A percentile compares a stretch with the other conserved stretches of the same genome.
Conservation (phyloP, 1,140 invertebrate genomes). For the Brachionus plicatilis region DNA sequence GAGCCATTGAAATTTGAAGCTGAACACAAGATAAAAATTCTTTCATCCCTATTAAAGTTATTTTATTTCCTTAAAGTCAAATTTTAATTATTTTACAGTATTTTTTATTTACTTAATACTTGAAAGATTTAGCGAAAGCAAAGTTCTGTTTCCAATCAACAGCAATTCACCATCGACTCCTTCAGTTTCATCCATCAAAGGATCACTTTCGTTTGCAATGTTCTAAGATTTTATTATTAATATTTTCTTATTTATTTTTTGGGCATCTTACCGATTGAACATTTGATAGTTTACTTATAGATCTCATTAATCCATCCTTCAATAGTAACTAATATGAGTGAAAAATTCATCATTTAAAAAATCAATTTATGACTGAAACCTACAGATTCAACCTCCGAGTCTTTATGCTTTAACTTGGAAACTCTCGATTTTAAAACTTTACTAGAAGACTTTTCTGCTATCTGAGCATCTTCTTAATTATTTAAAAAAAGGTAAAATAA, state of each 20-base stretch:
- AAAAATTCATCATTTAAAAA: not conserved
- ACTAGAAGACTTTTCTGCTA: not conserved
- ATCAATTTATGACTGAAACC: not conserved
- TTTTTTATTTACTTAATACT: not conserved
- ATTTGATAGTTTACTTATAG: slow-evolving; percentile 1
- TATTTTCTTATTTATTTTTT: not conserved
- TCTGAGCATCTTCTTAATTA: not conserved
- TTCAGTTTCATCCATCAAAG: slow-evolving; percentile 12
- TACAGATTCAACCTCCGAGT: not conserved
- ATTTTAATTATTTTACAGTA: not conserved
- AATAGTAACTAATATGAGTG: not conserved
- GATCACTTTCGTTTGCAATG: not conserved
- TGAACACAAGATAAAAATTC: slow-evolving; percentile 3
- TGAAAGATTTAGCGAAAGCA: slow-evolving; percentile 13
- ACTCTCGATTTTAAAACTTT: not conserved
- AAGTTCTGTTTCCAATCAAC: slow-evolving; percentile 7
- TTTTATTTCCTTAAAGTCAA: not conserved
- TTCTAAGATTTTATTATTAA: not conserved
- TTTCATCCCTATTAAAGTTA: not conserved
- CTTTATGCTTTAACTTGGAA: not conserved
- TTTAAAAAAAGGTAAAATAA: not conserved
- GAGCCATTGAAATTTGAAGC: not conserved
- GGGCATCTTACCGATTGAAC: not conserved
- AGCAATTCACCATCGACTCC: not conserved
- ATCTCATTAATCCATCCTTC: not conserved